A percentile compares a stretch with the other conserved stretches of the same genome.
phyloP scores from a whole-genome alignment of 2,797 vertebrate species.

The Rhynchotus rufescens region DNA sequence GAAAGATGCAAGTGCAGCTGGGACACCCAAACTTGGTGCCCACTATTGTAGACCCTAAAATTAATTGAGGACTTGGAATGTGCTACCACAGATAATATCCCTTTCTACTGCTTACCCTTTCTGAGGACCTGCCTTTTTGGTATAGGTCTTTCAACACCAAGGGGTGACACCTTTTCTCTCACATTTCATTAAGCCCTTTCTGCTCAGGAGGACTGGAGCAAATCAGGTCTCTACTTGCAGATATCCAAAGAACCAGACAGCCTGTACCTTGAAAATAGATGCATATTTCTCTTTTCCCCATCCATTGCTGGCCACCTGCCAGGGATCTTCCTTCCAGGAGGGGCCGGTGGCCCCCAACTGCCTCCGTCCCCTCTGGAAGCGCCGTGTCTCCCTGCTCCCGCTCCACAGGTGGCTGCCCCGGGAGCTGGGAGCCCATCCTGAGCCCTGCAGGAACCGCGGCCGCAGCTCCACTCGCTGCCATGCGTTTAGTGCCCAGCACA shows the following conservation, averaged over 20 bases:
- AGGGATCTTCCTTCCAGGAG: conserved; percentile 14
- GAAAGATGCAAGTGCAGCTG: conserved; percentile 58
- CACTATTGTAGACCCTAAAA: conserved; percentile 48
- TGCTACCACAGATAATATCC: conserved; percentile 50
- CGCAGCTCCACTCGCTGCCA: conserved; percentile 63
- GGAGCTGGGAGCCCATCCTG: conserved; percentile 58
- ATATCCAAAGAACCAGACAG: neutral
- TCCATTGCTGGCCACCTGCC: neutral
- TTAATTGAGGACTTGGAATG: conserved; percentile 58
- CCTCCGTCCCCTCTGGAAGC: conserved; percentile 40
- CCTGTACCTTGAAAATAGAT: neutral
- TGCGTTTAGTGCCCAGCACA: conserved; percentile 31
- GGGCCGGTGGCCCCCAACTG: conserved; percentile 40
- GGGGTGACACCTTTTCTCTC: neutral
- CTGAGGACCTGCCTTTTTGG: neutral
- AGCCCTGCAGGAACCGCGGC: conserved; percentile 41
- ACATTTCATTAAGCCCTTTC: neutral
- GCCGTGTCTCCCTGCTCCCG: conserved; percentile 63
- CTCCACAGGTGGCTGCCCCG: conserved; percentile 62
- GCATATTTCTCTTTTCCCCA: neutral
- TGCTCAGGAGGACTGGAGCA: neutral
- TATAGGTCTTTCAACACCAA: neutral
- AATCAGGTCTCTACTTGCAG: neutral
- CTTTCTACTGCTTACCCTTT: conserved; percentile 14
- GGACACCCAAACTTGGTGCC: conserved; percentile 53